A percentile compares a stretch with the other conserved stretches of the same genome.
phyloP scores from a whole-genome alignment of 1,140 invertebrate genomes.

The Muscidifurax raptorellus region DNA sequence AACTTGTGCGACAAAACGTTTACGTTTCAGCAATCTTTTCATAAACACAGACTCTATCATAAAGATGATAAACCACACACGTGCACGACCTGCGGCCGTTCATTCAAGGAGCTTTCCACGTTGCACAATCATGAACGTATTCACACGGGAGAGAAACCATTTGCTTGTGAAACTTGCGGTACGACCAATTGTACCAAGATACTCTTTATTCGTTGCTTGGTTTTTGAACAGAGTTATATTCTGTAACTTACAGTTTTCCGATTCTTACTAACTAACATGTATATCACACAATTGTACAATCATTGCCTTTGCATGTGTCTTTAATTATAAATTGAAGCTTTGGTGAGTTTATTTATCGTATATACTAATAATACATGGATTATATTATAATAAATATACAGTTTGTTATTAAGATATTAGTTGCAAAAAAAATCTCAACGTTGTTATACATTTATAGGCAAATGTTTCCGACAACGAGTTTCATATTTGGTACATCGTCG shows the following conservation, averaged over 20 bases:
- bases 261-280: conserved; percentile 26
- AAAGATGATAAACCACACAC: conserved; percentile 90
- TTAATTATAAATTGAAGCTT: conserved; percentile 13
- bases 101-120: conserved; percentile 92
- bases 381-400: not conserved
- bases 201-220: conserved; percentile 35
- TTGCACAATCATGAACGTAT: conserved; percentile 92
- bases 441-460: conserved; percentile 77
- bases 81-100: conserved; percentile 86
- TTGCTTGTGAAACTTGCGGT: conserved; percentile 93
- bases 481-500: conserved; percentile 90
- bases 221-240: not conserved
- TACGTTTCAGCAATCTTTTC: conserved; percentile 93
- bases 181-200: conserved; percentile 60
- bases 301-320: not conserved
- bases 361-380: too few relatives aligned
- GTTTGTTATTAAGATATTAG: not conserved
- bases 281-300: not conserved
- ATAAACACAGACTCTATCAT: conserved; percentile 91
- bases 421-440: not conserved
- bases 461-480: conserved; percentile 90
- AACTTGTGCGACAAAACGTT: conserved; percentile 90
- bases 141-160: conserved; percentile 93
- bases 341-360: not conserved
- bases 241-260: conserved; percentile 3